A percentile compares a stretch with the other conserved stretches of the same genome.
Conservation (phyloP, 1,140 invertebrate species). For the Apis dorsata region DNA sequence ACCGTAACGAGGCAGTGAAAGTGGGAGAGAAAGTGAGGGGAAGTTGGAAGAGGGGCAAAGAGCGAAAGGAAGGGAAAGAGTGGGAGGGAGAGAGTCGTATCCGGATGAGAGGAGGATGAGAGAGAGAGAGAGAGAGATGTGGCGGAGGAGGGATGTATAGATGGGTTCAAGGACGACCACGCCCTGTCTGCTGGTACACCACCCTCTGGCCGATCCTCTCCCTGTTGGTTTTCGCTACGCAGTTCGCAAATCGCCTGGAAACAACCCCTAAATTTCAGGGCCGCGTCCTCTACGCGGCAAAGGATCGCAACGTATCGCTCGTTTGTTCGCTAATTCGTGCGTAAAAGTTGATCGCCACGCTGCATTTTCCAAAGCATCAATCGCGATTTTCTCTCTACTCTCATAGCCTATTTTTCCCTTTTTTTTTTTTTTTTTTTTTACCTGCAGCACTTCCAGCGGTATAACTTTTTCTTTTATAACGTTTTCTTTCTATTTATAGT, state of each 20-base stretch:
- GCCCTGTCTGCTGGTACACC: slow-evolving; percentile 75
- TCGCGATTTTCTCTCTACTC: background rate
- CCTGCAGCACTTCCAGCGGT: too few relatives aligned
- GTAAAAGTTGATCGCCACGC: slow-evolving; percentile 36
- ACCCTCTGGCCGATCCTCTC: slow-evolving; percentile 58
- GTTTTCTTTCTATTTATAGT: too few relatives aligned
- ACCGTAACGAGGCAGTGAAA: slow-evolving; percentile 40
- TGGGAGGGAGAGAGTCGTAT: slow-evolving; percentile 38
- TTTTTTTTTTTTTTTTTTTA: background rate
- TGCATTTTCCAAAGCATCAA: background rate
- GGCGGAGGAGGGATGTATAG: slow-evolving; percentile 45
- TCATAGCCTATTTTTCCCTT: too few relatives aligned
- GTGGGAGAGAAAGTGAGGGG: slow-evolving; percentile 39
- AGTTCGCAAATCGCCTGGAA: slow-evolving; percentile 69
- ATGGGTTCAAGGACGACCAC: slow-evolving; percentile 78
- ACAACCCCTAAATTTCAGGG: slow-evolving; percentile 67
- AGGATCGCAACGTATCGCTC: slow-evolving; percentile 20
- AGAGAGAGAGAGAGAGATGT: slow-evolving; percentile 35
- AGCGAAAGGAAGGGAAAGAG: slow-evolving; percentile 18
- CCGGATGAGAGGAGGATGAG: slow-evolving; percentile 44
- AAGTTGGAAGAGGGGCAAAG: slow-evolving; percentile 28
- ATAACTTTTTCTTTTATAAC: background rate
- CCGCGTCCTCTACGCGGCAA: slow-evolving; percentile 49
- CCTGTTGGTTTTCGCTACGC: slow-evolving; percentile 53
- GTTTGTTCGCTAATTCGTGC: slow-evolving; percentile 48